Base-by-base conservation (phyloP, 2,888 invertebrate genomes). In the Ceramica pisi region DNA sequence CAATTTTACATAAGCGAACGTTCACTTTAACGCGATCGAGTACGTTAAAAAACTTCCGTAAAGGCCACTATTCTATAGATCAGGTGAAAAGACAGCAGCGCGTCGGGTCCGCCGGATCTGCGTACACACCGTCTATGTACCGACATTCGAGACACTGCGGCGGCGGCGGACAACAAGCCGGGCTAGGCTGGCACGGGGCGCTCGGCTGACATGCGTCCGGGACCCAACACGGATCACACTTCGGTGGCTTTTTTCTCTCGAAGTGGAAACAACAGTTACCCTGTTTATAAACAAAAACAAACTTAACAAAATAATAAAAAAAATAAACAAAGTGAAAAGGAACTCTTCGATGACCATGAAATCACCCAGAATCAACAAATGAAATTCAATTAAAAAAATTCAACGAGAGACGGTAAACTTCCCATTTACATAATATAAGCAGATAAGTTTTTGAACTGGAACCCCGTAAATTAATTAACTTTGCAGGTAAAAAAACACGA, bases 341-440 rank as follows among this genome's bases (percentile, higher is more conserved):
- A 55, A 63, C 50, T 59, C 48, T 19, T 41, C 50, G 12, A 67
- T 67, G 50, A 72, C 75, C 71, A 73, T 61, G 59, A 78, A 75
- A 71, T 67, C 44, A 61, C 69, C 51, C 63, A 21, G 71, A 72
- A 71, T 62, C 67, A 80, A 76, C 56, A 76, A 66, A 84, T 60
- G 67, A 74, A 70, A 82, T 68, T 65, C 35, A 55, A 67, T 81
- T 83, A 72, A 81, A 84, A 85, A 88, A 87, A 86, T 72, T 81
- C 74, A 74, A 73, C 80, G 61, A 76, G 60, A 78, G 78, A 81
- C 81, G 81, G 77, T 82, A 87, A 88, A 90, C 86, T 87, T 84
- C 83, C 78, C 87, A 92, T 94, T 94, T 94, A 90, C 92, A 92
- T 94, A 94, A 93, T 92, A 92, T 93, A 94, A 93, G 90, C 89